phyloP scores from a whole-genome alignment of 2,888 invertebrate genomes.

The Phlogophora meticulosa region DNA sequence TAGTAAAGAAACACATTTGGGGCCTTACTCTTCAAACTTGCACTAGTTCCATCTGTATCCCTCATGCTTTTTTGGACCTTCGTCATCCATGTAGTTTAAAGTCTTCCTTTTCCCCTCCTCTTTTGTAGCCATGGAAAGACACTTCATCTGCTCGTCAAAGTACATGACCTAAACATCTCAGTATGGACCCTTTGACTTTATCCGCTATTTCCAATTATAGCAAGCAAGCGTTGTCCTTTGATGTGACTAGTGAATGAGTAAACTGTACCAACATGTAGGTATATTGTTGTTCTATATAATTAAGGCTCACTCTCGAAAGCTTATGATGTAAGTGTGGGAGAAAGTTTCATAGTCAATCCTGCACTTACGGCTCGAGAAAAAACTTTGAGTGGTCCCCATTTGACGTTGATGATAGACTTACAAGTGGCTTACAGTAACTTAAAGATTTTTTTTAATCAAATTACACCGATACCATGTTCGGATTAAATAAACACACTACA shows the following conservation, averaged over 20 bases:
- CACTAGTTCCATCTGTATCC: no score
- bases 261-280: constrained; percentile 2
- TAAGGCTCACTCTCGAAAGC: constrained; percentile 30
- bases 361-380: constrained; percentile 4
- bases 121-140: no score
- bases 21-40: no score
- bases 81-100: no score
- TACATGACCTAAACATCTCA: no score
- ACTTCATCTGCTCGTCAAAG: no score
- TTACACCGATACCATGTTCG: background rate
- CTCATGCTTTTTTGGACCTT: no score
- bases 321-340: constrained; percentile 18
- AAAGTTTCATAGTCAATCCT: constrained; percentile 37
- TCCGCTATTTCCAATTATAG: no score
- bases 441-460: background rate
- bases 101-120: no score
- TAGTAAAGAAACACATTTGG: no score
- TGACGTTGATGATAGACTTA: constrained; percentile 33
- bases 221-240: no score
- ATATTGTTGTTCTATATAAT: constrained; percentile 11
- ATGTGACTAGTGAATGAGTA: constrained; percentile 18
- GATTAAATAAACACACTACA: background rate
- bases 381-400: constrained; percentile 27
- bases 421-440: background rate
- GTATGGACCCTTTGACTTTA: no score